phyloP scores from a whole-genome alignment of 2,113 vertebrate species.

The Leucopsar rothschildi region DNA sequence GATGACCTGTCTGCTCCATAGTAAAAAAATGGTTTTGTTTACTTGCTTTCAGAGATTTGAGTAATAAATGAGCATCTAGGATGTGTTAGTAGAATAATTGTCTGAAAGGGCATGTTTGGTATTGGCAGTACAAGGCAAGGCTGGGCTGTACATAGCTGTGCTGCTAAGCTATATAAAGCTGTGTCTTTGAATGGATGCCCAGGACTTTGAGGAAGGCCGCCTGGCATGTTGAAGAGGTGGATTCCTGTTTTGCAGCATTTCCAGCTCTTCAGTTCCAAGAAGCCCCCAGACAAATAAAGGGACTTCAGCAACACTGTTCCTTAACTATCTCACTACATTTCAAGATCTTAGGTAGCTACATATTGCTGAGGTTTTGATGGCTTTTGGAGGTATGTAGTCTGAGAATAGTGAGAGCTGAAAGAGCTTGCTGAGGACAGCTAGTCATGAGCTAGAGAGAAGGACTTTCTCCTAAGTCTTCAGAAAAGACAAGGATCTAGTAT shows the following conservation, averaged over 20 bases:
- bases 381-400: background rate
- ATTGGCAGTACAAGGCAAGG: background rate
- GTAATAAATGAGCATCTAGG: background rate
- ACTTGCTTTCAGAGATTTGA: background rate
- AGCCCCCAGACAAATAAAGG: background rate
- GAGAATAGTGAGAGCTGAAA: background rate
- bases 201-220: background rate
- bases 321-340: background rate
- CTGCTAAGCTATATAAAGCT: background rate
- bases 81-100: background rate
- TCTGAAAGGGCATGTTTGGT: background rate
- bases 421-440: background rate
- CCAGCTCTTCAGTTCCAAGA: background rate
- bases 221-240: fast-evolving
- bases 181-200: background rate
- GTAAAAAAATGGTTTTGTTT: background rate
- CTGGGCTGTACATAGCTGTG: background rate
- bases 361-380: background rate
- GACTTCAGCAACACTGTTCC: background rate
- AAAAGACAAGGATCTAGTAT: background rate
- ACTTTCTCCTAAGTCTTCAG: background rate
- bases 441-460: background rate
- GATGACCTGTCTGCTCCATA: background rate
- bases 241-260: background rate
- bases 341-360: background rate